Evolutionary conservation across 2,113 vertebrate species (phyloP).

Genomic region (Oreocharis arfaki): DNA sequence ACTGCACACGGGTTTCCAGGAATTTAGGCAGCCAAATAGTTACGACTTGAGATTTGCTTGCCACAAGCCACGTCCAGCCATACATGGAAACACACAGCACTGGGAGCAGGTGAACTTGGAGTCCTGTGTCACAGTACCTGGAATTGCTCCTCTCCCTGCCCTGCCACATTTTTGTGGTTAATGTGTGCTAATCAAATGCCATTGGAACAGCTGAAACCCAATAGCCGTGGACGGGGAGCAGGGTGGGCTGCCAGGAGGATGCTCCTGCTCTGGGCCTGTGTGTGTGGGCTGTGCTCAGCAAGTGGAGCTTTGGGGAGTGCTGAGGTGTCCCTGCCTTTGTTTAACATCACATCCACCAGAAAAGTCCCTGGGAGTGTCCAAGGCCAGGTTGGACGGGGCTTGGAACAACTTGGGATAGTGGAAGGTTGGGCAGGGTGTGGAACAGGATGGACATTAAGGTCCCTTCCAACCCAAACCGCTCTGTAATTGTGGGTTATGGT

Average conservation of each 20-base stretch:
- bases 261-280: background rate
- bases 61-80: background rate
- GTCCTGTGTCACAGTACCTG: background rate
- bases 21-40: background rate
- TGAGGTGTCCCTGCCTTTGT: background rate
- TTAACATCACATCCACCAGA: background rate
- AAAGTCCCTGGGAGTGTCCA: background rate
- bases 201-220: background rate
- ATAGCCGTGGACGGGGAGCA: rapidly evolving
- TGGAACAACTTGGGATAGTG: background rate
- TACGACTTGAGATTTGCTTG: background rate
- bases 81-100: rapidly evolving
- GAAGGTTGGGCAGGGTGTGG: background rate
- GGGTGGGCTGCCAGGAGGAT: background rate
- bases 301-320: background rate
- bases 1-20: background rate
- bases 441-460: background rate
- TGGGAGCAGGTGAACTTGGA: background rate
- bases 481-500: background rate
- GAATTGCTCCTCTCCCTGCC: background rate
- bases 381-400: background rate
- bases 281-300: background rate
- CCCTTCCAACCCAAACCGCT: background rate
- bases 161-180: background rate
- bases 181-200: background rate